Conservation (phyloP, 1,140 invertebrate species). For the Tyrophagus putrescentiae region DNA sequence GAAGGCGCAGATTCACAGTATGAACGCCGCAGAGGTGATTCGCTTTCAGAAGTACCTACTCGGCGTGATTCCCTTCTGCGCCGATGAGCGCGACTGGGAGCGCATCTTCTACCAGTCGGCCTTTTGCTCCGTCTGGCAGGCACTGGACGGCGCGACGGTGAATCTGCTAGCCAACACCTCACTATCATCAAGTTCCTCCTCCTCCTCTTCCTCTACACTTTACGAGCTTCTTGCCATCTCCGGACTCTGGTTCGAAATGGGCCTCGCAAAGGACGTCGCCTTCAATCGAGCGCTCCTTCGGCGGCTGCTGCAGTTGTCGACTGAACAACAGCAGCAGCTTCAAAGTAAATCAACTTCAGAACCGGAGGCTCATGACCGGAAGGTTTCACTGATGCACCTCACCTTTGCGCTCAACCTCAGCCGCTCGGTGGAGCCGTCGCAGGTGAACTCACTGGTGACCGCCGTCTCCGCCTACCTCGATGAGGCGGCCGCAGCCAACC, state of each 20-base stretch:
- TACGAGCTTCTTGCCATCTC: not conserved
- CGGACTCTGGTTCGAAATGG: slow-evolving; percentile 8
- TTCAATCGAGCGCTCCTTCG: not conserved
- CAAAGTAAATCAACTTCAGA: no score
- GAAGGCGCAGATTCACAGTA: not conserved
- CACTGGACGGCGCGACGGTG: not conserved
- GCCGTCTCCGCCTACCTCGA: not conserved
- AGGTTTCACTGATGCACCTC: not conserved
- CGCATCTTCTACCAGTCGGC: not conserved
- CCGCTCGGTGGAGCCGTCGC: not conserved
- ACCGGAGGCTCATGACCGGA: not conserved
- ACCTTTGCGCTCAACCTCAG: slow-evolving; percentile 6
- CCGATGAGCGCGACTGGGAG: not conserved
- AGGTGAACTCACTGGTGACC: not conserved
- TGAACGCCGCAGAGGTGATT: not conserved
- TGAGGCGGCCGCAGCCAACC: not conserved
- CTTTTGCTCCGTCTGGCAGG: not conserved
- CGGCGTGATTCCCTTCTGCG: not conserved
- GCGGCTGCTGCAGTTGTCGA: not conserved
- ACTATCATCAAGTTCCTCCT: not conserved
- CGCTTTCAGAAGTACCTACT: not conserved
- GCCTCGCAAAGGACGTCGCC: not conserved
- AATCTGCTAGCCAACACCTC: not conserved
- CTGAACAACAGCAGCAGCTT: no score
- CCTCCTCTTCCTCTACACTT: no score